Evolutionary conservation across 2,888 invertebrate species (phyloP).

Genomic region (Caenorhabditis japonica): DNA sequence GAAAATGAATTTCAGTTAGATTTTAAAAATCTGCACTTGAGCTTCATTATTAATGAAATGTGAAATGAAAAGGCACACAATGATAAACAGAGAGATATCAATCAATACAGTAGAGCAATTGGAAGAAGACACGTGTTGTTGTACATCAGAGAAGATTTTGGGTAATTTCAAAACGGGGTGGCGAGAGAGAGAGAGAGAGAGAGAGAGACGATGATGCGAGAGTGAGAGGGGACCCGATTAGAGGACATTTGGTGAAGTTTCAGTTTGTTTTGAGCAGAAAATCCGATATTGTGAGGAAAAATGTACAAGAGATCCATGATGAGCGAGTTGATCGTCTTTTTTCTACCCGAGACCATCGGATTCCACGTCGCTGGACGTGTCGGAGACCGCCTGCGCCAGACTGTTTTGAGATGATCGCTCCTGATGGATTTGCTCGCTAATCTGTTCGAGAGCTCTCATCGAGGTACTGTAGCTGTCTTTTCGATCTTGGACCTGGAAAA

Average conservation of each 20-base stretch:
- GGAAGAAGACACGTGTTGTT: constrained; percentile 7
- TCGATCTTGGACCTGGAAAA: constrained; percentile 37
- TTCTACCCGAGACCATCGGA: constrained; percentile 25
- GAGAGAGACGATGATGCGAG: too few relatives aligned
- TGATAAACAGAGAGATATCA: constrained; percentile 23
- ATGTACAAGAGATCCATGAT: neutral
- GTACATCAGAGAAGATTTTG: constrained; percentile 14
- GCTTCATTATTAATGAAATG: constrained; percentile 3
- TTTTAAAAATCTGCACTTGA: neutral
- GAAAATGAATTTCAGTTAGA: neutral
- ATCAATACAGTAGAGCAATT: constrained; percentile 6
- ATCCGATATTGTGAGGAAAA: constrained; percentile 6
- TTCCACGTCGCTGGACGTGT: constrained; percentile 34
- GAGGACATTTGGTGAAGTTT: constrained; percentile 7
- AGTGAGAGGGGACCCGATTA: neutral
- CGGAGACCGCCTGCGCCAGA: neutral
- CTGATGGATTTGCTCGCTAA: constrained; percentile 51
- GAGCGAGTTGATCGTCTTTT: neutral
- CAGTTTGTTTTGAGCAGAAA: neutral
- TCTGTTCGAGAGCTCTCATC: constrained; percentile 41
- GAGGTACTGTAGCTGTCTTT: constrained; percentile 48
- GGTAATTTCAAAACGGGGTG: neutral
- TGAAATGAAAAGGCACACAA: constrained; percentile 12
- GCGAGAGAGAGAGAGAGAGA: neutral
- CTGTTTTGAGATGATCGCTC: constrained; percentile 36